Evolutionary conservation across 2,888 invertebrate species (phyloP).

Genomic region (Auanema freiburgensis): DNA sequence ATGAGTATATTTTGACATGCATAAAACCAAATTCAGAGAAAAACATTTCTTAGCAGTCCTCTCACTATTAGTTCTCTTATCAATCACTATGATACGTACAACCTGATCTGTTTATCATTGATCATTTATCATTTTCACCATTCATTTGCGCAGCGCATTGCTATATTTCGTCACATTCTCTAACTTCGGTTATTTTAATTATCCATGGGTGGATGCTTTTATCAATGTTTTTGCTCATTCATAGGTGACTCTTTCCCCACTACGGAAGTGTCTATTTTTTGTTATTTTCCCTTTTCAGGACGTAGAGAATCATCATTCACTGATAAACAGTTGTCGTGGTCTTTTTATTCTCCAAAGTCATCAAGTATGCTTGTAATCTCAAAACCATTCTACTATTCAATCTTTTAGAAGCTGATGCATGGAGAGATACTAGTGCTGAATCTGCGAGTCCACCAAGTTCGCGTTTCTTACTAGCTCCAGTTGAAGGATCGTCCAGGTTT

Average conservation of each 20-base stretch:
- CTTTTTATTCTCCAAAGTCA: constrained; percentile 7
- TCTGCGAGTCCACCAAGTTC: constrained; percentile 20
- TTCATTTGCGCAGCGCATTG: no score
- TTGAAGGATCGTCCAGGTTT: constrained; percentile 9
- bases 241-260: not conserved
- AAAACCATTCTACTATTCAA: not conserved
- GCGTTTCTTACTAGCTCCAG: constrained; percentile 15
- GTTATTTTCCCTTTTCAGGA: constrained; percentile 14
- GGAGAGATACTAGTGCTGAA: constrained; percentile 13
- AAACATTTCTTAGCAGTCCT: no score
- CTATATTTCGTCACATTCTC: no score
- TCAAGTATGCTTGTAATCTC: constrained; percentile 4
- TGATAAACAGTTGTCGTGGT: constrained; percentile 22
- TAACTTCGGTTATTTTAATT: no score
- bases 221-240: not conserved
- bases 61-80: no score
- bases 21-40: no score
- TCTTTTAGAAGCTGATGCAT: not conserved
- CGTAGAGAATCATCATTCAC: constrained; percentile 12
- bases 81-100: no score
- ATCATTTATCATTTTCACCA: no score
- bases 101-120: no score
- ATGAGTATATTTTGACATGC: no score
- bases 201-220: no score
- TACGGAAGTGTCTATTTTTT: constrained; percentile 1